Evolutionary conservation across 2,113 vertebrate species (phyloP), one percentile per base, ranked within the genome.

Genomic region (Poecile atricapillus): DNA sequence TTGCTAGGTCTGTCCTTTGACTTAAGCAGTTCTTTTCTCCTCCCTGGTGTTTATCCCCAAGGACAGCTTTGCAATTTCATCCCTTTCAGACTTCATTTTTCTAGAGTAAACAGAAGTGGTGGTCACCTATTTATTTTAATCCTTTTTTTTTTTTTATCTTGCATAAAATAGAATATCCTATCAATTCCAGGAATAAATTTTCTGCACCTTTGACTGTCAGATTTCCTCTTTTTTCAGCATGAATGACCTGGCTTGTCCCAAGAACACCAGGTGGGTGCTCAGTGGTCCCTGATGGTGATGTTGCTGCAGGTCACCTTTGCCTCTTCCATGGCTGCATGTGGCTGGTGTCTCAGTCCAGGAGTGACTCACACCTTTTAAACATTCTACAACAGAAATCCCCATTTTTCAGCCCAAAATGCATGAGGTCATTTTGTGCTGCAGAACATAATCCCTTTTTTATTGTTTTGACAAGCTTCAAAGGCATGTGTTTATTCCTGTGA

Each of bases 401-500:
- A 24, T 92, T 90, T 95, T 65, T 91, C 53, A 74, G 83, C 92
- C 50, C 1, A 1, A 86, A 75, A 62, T 83, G 59, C 43, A 65
- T 83, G 81, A 95, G 74, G 73, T 93, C 49, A 95, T 69, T 83
- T 82, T 73, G 31, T 62, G 58, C 58, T 73, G 6, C 59, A 85
- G 67, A 90, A 4, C 59, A 30, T 92, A 97, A 95, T 85, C 59
- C 46, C 27, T 93, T 87, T 85, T 85, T 94, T 85, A 88, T 93
- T 95, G 41, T 95, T 94, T 94, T 86, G 59, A 83, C 23, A 67
- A 33, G n/a, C 31, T 93, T 46, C 58, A 88, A 49, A 94, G 63
- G 10, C 28, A 9, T 71, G 15, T 71, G n/a, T n/a, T 87, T 85
- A 53, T 80, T 96, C 74, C 94, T 90, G 9, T 65, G 75, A 67